Conservation (phyloP, 1,140 invertebrate species). For the Steinernema feltiae region DNA sequence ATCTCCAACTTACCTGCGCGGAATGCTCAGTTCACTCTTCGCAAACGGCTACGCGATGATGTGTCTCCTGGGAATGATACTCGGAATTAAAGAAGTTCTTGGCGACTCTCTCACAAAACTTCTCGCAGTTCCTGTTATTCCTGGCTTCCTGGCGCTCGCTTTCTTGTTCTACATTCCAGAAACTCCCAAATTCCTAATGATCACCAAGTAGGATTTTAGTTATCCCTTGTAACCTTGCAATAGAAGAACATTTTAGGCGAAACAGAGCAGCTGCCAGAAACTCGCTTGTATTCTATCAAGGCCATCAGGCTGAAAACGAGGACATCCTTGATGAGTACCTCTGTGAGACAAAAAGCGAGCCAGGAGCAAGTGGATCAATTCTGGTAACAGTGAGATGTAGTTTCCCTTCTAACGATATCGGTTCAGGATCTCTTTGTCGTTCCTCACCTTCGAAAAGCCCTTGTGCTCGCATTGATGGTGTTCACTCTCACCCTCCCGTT, state of each 20-base stretch:
- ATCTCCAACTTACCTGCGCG: constrained; percentile 50
- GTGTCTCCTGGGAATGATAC: constrained; percentile 48
- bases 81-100: constrained; percentile 45
- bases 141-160: constrained; percentile 45
- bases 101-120: constrained; percentile 48
- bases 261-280: constrained; percentile 35
- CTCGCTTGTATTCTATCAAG: constrained; percentile 49
- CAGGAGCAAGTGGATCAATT: background rate
- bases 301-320: constrained; percentile 27
- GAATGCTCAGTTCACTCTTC: constrained; percentile 45
- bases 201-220: constrained; percentile 40
- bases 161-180: constrained; percentile 48
- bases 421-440: constrained; percentile 31
- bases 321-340: constrained; percentile 31
- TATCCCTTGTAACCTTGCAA: constrained; percentile 8
- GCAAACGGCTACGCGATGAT: constrained; percentile 52
- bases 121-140: constrained; percentile 45
- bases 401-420: background rate
- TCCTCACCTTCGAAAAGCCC: constrained; percentile 42
- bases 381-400: background rate
- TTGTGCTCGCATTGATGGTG: constrained; percentile 42
- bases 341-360: constrained; percentile 30
- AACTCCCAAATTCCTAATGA: constrained; percentile 49
- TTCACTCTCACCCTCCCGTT: constrained; percentile 46
- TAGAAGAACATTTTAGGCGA: constrained; percentile 24